Base-by-base conservation (phyloP, 2,113 vertebrate species). In the Hippocampus mohnikei region DNA sequence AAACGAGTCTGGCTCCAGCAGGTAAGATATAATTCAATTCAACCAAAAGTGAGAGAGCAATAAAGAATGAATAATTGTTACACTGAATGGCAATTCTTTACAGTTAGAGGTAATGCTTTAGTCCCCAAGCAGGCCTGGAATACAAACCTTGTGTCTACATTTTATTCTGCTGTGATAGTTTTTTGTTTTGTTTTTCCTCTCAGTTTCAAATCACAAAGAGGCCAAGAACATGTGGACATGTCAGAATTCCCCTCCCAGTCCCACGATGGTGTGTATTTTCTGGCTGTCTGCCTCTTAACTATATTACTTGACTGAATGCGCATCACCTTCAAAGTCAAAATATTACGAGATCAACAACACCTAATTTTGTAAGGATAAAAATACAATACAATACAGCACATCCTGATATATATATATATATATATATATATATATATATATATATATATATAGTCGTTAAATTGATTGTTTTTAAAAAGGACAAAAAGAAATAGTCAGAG, bases 161-260 rank as follows among this genome's bases (percentile, higher is more conserved):
- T 7, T 40, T 62, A 18, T n/a, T 5, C 20, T 61, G 4, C 8
- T 62, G 60, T 40, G 60, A 20, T 9, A n/a, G 9, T 40, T 3
- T 62, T 9, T 62, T 62, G 27, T 13, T 56, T 25, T 56, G 12
- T 73, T 53, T 62, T 6, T 23, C 12, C 12, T 25, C 25, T 58
- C 55, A 58, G 69, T 65, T 44, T 63, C 75, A 73, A 67, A 68
- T 20, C 50, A 78, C 73, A 78, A 82, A 78, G 41, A 87, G 81
- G 13, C 78, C 83, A 0, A 55, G n/a, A 64, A 69, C 50, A 85
- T 74, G 71, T 85, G 86, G 87, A 90, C 85, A 18, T 89, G 88
- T n/a, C 90, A 87, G 66, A 85, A 90, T 41, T 78, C 74, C 5
- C 44, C 75, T 81, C 82, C 83, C 55, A 84, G 86, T 55, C 87